Base-by-base conservation (phyloP, 2,888 invertebrate genomes). In the Eupithecia subfuscata region DNA sequence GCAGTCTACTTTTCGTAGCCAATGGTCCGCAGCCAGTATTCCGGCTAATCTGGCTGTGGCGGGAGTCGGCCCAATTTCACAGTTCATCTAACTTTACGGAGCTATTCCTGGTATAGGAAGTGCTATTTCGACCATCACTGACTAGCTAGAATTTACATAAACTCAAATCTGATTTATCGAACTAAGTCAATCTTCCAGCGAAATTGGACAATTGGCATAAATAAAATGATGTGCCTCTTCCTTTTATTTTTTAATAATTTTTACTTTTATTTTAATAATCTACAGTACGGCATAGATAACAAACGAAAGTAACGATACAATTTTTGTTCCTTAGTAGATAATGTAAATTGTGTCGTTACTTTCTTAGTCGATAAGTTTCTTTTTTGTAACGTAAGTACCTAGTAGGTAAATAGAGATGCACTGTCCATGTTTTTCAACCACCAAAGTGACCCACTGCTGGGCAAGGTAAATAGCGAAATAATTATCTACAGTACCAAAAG, bases 61-160 rank as follows among this genome's bases (percentile, higher is more conserved):
- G 72, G 65, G 60, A 63, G 68, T 68, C 67, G 73, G 70, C 63
- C 63, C 68, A 73, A 76, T 76, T 76, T 73, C 76, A 76, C 73
- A 71, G 73, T 30, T 76, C 67, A 67, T 67, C 67, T 34, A 40
- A 40, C 37, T 65, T 40, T 40, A 37, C 34, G 22, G 37, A 67
- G 67, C 40, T 67, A 34, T 64, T 64, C 34, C 64, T 64, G 18
- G 34, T 34, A 64, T 30, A 18, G 30, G 16, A 60, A 60, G 60
- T 14, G 60, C 22, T 52, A 52, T 52, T 52, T 56, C 56, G 56
- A 22, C 56, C 22, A 56, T 56, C 9, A 22, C 56, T 56, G 56
- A 56, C 22, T 60, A 12, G 25, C 22, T 60, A 60, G 60, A 25
- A 25, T 60, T 60, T 25, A 60, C 6, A 60, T 25, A 60, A 22